These are phyloP conservation scores for Baryphthengus martii DNA, from an alignment of 2,113 vertebrate species.

Conservation along the genomic window DNA sequence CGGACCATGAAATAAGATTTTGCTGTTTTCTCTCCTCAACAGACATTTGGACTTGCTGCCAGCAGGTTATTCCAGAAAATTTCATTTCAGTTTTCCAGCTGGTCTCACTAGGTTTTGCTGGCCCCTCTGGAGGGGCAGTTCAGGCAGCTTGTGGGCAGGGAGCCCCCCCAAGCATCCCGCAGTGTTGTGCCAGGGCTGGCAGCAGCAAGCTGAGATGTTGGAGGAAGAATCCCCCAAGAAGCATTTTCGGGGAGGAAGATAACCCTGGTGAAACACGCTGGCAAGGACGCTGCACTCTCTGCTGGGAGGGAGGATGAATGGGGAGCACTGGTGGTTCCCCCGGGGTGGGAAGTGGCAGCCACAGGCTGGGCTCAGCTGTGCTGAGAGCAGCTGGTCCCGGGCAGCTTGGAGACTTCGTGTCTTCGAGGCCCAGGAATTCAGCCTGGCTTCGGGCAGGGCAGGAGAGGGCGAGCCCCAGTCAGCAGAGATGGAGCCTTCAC, in stretches of 20 bases:
- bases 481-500: background rate
- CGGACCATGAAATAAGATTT: slow-evolving; percentile 10
- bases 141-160: background rate
- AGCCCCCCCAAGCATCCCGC: background rate
- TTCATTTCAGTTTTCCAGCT: background rate
- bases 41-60: background rate
- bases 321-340: background rate
- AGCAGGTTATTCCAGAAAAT: slow-evolving; percentile 52
- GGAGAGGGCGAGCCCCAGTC: background rate
- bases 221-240: background rate
- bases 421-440: background rate
- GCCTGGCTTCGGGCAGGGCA: background rate
- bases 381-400: background rate
- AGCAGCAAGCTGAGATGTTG: background rate
- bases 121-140: background rate
- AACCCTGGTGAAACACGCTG: background rate
- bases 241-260: background rate
- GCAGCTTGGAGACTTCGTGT: background rate
- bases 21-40: background rate
- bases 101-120: background rate
- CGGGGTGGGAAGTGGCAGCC: background rate
- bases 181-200: background rate
- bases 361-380: background rate
- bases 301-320: background rate
- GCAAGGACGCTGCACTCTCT: background rate